Base-by-base conservation (phyloP, 2,113 vertebrate species). In the Cavia porcellus region DNA sequence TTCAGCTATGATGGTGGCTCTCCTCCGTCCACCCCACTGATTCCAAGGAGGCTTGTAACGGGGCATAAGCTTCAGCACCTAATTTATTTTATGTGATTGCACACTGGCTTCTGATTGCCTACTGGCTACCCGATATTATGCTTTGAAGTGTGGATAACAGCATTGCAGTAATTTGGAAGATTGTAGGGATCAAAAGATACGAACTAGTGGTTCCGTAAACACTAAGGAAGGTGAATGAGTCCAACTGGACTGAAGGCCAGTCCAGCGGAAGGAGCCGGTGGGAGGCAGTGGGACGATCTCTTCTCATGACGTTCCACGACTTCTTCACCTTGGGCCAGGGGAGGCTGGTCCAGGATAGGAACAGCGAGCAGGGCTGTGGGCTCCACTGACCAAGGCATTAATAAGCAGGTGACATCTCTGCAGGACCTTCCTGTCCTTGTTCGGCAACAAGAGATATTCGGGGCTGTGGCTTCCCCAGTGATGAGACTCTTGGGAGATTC, bases 381-480 rank as follows among this genome's bases (percentile, higher is more conserved):
- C 62, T 55, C 42, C 66, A 28, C 17, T 28, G 20, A 52, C 45
- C 0, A 47, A 20, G 14, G 47, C 17, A 12, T 17, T 38, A 19
- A 50, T 22, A 22, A 32, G 50, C n/a, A 20, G 30, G 30, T 32
- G 25, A 82, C 19, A 35, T 5, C n/a, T 28, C 28, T 1, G 25
- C 45, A 66, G 59, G n/a, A 11, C 32, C 1, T 5, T 38, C 24
- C 70, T 61, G 80, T 28, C 80, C 47, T 89, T n/a, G 3, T 35
- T 70, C 4, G 24, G 5, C 3, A 19, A 14, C 12, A 9, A 42
- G 35, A 13, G n/a, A 7, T 32, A 13, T 38, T 57, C 1, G 1
- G 4, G 64, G 38, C 30, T 32, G 10, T 2, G 15, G 19, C 32
- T 86, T 38, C 52, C 70, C 62, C 35, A 10, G 13, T 15, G 50